Percentiles rank a stretch among this genome's conserved stretches.
These are phyloP conservation scores for Onchidella celtica DNA, from an alignment of 2,888 invertebrate species.

Conservation along the genomic window DNA sequence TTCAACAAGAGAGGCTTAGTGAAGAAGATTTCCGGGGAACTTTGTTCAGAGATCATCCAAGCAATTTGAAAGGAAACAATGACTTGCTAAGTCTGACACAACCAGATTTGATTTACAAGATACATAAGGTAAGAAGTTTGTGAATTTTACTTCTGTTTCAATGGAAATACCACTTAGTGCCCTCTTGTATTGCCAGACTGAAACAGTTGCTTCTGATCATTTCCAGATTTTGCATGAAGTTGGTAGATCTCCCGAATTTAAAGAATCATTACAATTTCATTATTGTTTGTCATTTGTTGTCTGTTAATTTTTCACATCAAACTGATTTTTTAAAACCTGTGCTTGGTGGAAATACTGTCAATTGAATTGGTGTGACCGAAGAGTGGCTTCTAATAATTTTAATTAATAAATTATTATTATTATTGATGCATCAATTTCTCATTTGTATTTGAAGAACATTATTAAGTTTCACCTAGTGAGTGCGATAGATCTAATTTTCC, in stretches of 20 bases:
- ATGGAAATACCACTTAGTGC: neutral
- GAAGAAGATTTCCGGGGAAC: constrained; percentile 82
- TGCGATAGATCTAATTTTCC: too few relatives aligned
- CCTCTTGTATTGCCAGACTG: neutral
- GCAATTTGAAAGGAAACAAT: constrained; percentile 83
- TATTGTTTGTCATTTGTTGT: too few relatives aligned
- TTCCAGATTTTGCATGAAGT: neutral
- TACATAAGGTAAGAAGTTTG: constrained; percentile 80
- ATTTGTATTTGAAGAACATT: too few relatives aligned
- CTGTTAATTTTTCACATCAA: too few relatives aligned
- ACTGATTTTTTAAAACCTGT: too few relatives aligned
- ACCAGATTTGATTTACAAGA: constrained; percentile 82
- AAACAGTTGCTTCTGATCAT: neutral
- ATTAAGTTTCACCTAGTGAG: too few relatives aligned
- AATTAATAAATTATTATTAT: too few relatives aligned
- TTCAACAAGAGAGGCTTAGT: constrained; percentile 81
- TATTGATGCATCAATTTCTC: too few relatives aligned
- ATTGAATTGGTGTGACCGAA: too few relatives aligned
- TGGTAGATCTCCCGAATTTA: neutral
- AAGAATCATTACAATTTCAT: neutral
- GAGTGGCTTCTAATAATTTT: too few relatives aligned
- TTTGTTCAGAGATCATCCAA: constrained; percentile 80
- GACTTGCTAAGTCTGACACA: constrained; percentile 82
- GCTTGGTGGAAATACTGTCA: too few relatives aligned
- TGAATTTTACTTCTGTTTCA: neutral